Percentiles rank a stretch among this genome's conserved stretches.
Conservation (phyloP, 2,113 vertebrate genomes). For the Mustela lutreola region DNA sequence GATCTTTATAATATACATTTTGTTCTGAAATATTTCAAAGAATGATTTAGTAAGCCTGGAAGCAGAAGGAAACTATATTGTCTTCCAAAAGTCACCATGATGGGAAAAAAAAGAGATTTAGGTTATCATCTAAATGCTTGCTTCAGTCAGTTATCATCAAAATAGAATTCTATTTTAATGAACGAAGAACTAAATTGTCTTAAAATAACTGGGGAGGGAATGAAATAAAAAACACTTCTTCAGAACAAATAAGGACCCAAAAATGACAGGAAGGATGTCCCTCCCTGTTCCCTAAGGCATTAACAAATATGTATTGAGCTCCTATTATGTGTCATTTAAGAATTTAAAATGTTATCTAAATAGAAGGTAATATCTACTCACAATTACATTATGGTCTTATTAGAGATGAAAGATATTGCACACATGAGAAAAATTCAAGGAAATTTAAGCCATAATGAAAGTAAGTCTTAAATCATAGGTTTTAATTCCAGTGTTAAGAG, state of each 20-base stretch:
- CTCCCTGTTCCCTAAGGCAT: background rate
- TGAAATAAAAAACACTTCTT: conserved; percentile 26
- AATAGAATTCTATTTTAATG: background rate
- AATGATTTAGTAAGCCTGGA: background rate
- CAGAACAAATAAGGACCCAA: background rate
- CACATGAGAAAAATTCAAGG: background rate
- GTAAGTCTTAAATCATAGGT: background rate
- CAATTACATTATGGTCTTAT: background rate
- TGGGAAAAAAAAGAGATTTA: background rate
- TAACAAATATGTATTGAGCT: background rate
- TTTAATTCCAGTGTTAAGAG: background rate
- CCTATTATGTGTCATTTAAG: background rate
- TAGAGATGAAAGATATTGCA: background rate
- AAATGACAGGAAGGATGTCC: background rate
- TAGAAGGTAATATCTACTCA: background rate
- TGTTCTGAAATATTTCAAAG: conserved; percentile 31
- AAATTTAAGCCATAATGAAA: background rate
- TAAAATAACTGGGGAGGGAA: background rate
- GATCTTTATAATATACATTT: background rate
- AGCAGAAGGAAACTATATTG: background rate
- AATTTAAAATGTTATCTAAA: background rate
- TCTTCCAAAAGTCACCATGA: conserved; percentile 28
- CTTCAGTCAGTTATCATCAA: background rate
- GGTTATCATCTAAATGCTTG: background rate
- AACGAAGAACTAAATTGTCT: background rate